Evolutionary conservation across 2,888 invertebrate genomes (phyloP), one percentile per base, ranked within the genome.

Genomic region (Cryptocephalus moraei): DNA sequence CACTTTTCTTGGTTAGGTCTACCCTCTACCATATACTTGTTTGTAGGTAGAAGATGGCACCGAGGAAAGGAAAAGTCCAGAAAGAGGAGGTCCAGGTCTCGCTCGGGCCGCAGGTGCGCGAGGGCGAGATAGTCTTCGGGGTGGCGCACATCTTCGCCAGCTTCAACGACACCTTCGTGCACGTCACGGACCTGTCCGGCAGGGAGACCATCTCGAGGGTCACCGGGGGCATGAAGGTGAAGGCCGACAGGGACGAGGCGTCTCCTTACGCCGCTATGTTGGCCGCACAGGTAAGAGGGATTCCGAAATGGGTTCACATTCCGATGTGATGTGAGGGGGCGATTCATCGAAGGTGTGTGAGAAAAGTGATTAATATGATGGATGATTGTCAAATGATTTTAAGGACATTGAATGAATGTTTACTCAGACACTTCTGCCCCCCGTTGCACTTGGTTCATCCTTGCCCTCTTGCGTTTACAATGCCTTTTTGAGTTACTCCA

Each of bases 201-300:
- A 86, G 90, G 66, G 91, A 91, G 83, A 91, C 91, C 11, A 91
- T 91, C 64, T 88, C 90, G 57, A 80, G 97, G 67, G 92, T 99
- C 46, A 99, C 99, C 60, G 92, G 93, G 63, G 93, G 93, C 52
- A 99, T 99, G 99, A 99, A 99, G 77, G 99, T 99, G 41, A 99
- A 99, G 76, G 99, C 99, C 62, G 99, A 99, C 77, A 86, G 99
- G 78, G 99, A 99, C 75, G 99, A 99, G 75, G 94, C 99, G 56
- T 97, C 97, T 41, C 99, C 99, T 42, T 99, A 99, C 70, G 99
- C 99, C 65, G 99, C 99, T 83, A 99, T 99, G 99, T 93, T 99
- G 76, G 99, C 99, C 62, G 97, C 97, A 57, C 97, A 99, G 80
- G 90, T 90, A 73, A 66, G 12, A 32, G 12, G 8, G 10, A 42